Evolutionary conservation across 2,888 invertebrate species (phyloP), one percentile per base, ranked within the genome.

Genomic region (Terebella lapidaria): DNA sequence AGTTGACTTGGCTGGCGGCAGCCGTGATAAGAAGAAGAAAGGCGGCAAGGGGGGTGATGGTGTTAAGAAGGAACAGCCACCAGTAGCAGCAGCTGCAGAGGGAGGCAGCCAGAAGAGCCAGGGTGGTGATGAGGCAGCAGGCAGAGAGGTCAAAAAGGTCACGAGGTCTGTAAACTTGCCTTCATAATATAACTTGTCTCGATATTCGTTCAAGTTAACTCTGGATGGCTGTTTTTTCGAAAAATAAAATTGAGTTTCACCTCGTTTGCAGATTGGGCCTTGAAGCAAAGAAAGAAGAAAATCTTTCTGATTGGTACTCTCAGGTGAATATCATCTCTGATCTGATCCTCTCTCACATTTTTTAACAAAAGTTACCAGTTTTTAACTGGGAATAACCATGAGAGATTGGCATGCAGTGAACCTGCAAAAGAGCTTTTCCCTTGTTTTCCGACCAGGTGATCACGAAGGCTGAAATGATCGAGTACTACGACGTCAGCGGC

Each of bases 401-500:
- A n/a, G n/a, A n/a, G n/a, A n/a, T n/a, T n/a, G n/a, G n/a, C n/a
- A n/a, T n/a, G n/a, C n/a, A n/a, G n/a, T n/a, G n/a, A n/a, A n/a
- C n/a, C n/a, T n/a, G n/a, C n/a, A n/a, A n/a, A n/a, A n/a, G n/a
- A n/a, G n/a, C n/a, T n/a, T n/a, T n/a, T n/a, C n/a, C n/a, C n/a
- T n/a, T n/a, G n/a, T n/a, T n/a, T n/a, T 25, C 24, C 81, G 91
- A 94, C 0, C 96, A 96, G 84, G 86, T 89, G 4, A 85, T 89
- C 63, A 91, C 90, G 0, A 93, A 93, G 80, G 88, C 94, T 51
- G 97, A 99, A 82, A 87, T 99, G 87, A 97, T 99, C 58, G 97
- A 99, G 79, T 99, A 99, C 83, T 99, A 99, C 79, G 96, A 99
- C 81, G 94, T 99, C 2, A 95, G 95, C 56, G 99, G 99, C 0